Base-by-base conservation (phyloP, 2,888 invertebrate species). In the Cryptocephalus moraei region DNA sequence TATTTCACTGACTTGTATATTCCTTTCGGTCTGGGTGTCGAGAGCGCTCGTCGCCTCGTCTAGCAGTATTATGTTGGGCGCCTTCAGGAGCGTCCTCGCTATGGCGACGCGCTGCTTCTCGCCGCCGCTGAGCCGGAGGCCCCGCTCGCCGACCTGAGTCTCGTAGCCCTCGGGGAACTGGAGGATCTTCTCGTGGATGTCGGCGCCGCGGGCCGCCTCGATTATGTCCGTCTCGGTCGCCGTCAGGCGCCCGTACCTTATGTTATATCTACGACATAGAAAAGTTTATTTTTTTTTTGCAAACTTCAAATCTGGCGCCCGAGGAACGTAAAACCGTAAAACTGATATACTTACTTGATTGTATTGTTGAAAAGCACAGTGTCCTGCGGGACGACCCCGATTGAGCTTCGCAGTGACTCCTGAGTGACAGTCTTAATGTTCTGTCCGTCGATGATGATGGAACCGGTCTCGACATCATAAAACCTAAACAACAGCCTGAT, bases 21-120 rank as follows among this genome's bases (percentile, higher is more conserved):
- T 86, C 46, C 94, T 78, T 67, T 97, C 97, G 0, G 96, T 95
- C 62, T 92, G 84, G 0, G 96, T 96, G 66, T 97, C 96, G 33
- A 97, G 74, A 0, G 96, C 94, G 45, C 93, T 94, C 0, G 92
- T 92, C 1, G 92, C 96, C 73, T 97, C 97, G 68, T 97, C 97
- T 8, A 97, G 72, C 4, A 97, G 73, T 9, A 97, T 89, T 50
- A 96, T 85, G 34, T 82, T 79, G 0, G 96, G 96, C 3, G 90
- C 79, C 69, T 97, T 97, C 22, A 99, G 76, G 22, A 99, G 77
- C 0, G 96, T 96, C 52, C 97, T 75, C 0, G 97, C 97, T 54
- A 97, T 97, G 0, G 96, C 97, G 48, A 97, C 91, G 55, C 96
- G 77, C 68, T 99, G 97, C 64, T 99, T 97, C 68, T 97, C 97